Evolutionary conservation across 2,888 invertebrate genomes (phyloP).

Genomic region (Ectemnius lituratus): DNA sequence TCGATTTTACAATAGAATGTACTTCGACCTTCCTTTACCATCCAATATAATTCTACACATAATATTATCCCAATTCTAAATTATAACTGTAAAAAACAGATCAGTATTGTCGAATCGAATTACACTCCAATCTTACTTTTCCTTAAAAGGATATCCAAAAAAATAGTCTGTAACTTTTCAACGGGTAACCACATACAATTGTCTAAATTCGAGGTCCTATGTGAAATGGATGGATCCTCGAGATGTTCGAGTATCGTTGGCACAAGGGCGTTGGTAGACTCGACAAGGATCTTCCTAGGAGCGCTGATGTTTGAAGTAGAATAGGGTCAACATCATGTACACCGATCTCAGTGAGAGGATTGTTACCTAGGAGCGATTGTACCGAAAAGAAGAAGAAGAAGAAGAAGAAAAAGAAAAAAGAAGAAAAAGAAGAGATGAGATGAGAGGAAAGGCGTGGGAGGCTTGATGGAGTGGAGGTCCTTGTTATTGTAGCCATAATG

Average conservation of each 20-base stretch:
- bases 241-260: constrained; percentile 23
- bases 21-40: no score
- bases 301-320: constrained; percentile 45
- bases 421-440: constrained; percentile 26
- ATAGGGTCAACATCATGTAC: constrained; percentile 58
- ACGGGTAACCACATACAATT: no score
- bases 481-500: constrained; percentile 75
- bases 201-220: no score
- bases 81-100: no score
- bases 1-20: no score
- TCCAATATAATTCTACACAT: no score
- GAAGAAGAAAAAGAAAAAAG: neutral
- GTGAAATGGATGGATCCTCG: neutral
- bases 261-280: constrained; percentile 5
- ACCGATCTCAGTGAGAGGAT: constrained; percentile 44
- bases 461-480: constrained; percentile 53
- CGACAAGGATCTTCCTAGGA: constrained; percentile 34
- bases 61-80: no score
- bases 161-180: no score
- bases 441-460: constrained; percentile 35
- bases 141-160: no score
- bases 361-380: constrained; percentile 36
- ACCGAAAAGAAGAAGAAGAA: no score
- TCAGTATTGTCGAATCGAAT: no score
- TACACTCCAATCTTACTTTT: no score